Conservation (phyloP, 2,888 invertebrate genomes). For the Lamproptera curius region DNA sequence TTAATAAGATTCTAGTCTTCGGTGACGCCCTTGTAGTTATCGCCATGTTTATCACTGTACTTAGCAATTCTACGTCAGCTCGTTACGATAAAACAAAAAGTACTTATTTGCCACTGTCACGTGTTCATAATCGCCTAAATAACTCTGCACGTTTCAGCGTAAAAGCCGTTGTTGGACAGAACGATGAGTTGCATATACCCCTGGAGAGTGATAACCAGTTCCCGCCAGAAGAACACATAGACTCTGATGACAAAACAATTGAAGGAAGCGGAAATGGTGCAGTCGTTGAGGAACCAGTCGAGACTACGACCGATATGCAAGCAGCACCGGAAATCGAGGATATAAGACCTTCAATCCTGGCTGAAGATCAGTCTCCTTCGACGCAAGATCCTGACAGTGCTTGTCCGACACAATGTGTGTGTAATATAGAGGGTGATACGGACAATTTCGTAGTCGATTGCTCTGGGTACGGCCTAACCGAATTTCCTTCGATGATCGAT, state of each 20-base stretch:
- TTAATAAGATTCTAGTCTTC: slow-evolving; percentile 30
- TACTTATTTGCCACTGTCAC: slow-evolving; percentile 49
- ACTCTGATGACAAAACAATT: slow-evolving; percentile 36
- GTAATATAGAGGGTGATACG: slow-evolving; percentile 52
- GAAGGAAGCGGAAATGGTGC: slow-evolving; percentile 54
- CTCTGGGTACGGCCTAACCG: slow-evolving; percentile 62
- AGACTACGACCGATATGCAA: slow-evolving; percentile 34
- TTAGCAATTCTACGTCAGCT: slow-evolving; percentile 62
- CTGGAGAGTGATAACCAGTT: slow-evolving; percentile 62
- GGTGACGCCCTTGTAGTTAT: slow-evolving; percentile 61
- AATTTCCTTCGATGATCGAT: slow-evolving; percentile 64
- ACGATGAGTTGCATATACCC: slow-evolving; percentile 55
- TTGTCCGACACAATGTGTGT: slow-evolving; percentile 58
- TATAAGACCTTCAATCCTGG: slow-evolving; percentile 29
- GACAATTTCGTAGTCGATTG: slow-evolving; percentile 63
- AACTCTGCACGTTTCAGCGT: slow-evolving; percentile 25
- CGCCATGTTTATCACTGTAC: slow-evolving; percentile 59
- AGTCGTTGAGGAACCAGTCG: slow-evolving; percentile 42
- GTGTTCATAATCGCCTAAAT: slow-evolving; percentile 31
- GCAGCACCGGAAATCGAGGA: slow-evolving; percentile 43
- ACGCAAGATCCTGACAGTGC: slow-evolving; percentile 27
- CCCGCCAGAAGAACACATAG: slow-evolving; percentile 53
- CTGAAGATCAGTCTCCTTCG: slow-evolving; percentile 23
- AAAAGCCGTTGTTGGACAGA: slow-evolving; percentile 44
- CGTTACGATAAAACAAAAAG: slow-evolving; percentile 51